These are phyloP conservation scores for Gorilla gorilla DNA, from an alignment of 2,113 vertebrate genomes.

Conservation along the genomic window DNA sequence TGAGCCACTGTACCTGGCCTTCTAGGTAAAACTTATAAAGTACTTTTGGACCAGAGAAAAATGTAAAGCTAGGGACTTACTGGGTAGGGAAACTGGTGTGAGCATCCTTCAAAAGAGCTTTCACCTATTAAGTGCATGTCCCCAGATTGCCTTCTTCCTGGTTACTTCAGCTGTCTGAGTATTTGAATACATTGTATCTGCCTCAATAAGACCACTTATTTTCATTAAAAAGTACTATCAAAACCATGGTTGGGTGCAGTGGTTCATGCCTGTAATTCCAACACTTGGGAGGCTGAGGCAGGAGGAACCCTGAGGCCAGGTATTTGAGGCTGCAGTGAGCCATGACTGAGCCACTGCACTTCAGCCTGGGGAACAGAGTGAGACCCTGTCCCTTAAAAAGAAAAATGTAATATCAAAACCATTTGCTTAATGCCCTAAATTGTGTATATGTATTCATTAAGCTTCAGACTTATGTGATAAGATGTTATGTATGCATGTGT, in stretches of 20 bases:
- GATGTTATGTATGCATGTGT: neutral
- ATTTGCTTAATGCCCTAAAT: neutral
- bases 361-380: neutral
- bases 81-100: neutral
- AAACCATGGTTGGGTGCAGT: neutral
- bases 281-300: neutral
- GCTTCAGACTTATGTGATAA: neutral
- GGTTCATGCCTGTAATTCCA: neutral
- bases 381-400: neutral
- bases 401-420: neutral
- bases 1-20: too few relatives aligned
- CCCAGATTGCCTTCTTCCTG: neutral
- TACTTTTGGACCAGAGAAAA: neutral
- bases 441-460: neutral
- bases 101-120: neutral
- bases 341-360: neutral
- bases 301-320: neutral
- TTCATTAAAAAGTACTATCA: constrained; percentile 18
- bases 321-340: neutral
- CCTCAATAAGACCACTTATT: constrained; percentile 1
- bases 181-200: neutral
- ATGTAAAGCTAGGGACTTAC: neutral
- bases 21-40: neutral
- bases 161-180: neutral
- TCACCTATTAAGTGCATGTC: neutral